Evolutionary conservation across 2,797 vertebrate genomes (phyloP), one percentile per base, ranked within the genome.

Genomic region (Psittacula echo): DNA sequence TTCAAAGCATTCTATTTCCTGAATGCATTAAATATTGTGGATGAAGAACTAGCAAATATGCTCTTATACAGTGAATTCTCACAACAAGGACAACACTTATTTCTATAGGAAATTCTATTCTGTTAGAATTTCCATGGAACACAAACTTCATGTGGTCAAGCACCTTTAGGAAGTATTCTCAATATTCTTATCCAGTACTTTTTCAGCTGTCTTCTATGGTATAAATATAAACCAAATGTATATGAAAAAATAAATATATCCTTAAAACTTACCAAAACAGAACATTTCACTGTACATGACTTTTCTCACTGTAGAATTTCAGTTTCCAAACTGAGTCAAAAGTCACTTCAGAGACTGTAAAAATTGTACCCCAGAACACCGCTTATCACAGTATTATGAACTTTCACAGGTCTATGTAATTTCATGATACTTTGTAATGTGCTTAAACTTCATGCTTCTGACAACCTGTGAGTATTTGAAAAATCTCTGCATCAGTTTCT

Each of bases 381-480:
- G 1, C 19, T 83, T 92, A 71, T 61, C n/a, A 56, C 8, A 53
- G 58, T 56, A 53, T 71, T 83, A 85, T 42, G 39, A 91, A 83
- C n/a, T 77, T 78, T 83, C n/a, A 70, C 10, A 80, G 44, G n/a
- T 71, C 61, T 71, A 83, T 16, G 41, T 47, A 85, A 87, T 85
- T 83, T 85, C 65, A 67, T 20, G 19, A 54, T 66, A 77, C 42
- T 93, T 85, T 22, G 6, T 68, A 85, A 93, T 87, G 47, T 94
- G 71, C 74, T 64, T 91, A 92, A 85, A 95, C 90, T 68, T 85
- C 45, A 83, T 54, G 44, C 15, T 89, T 90, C 48, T 92, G 64
- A 79, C 51, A 82, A 48, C 27, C 62, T 67, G 15, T 76, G 30
- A 22, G 64, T 54, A 48, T 79, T 37, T 73, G 51, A 89, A 93